Conservation (phyloP, 2,113 vertebrate genomes). For the Sminthopsis crassicaudata region DNA sequence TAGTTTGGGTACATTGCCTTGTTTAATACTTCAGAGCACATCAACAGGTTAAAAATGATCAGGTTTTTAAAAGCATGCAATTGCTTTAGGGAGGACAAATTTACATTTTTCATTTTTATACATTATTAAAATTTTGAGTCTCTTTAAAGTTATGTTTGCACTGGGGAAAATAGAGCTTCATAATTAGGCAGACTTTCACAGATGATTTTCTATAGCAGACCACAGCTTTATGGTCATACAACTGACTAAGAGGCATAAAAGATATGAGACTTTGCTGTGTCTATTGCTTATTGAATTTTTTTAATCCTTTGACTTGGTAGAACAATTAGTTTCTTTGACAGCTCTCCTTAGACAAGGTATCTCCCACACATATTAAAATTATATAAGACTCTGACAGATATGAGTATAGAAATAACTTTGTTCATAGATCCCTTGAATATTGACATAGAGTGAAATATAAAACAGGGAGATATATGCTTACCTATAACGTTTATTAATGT, state of each 20-base stretch:
- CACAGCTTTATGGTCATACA: neutral
- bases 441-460: neutral
- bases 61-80: conserved; percentile 65
- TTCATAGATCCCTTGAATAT: neutral
- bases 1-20: conserved; percentile 53
- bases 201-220: neutral
- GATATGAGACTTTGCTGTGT: neutral
- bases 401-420: neutral
- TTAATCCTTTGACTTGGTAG: neutral
- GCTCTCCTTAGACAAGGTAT: neutral
- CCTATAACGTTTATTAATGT: neutral
- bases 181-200: conserved; percentile 12
- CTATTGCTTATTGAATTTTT: neutral
- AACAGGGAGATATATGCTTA: neutral
- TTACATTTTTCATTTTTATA: conserved; percentile 71
- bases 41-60: conserved; percentile 48
- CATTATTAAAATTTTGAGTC: conserved; percentile 61
- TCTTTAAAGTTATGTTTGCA: conserved; percentile 71
- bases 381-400: neutral
- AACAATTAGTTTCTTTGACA: neutral
- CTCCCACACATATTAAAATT: conserved; percentile 1
- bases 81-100: conserved; percentile 54
- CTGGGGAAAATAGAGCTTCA: conserved; percentile 37
- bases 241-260: neutral
- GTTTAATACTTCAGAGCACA: conserved; percentile 71